Evolutionary conservation across 2,888 invertebrate species (phyloP).

Genomic region (Drosophila eohydei): DNA sequence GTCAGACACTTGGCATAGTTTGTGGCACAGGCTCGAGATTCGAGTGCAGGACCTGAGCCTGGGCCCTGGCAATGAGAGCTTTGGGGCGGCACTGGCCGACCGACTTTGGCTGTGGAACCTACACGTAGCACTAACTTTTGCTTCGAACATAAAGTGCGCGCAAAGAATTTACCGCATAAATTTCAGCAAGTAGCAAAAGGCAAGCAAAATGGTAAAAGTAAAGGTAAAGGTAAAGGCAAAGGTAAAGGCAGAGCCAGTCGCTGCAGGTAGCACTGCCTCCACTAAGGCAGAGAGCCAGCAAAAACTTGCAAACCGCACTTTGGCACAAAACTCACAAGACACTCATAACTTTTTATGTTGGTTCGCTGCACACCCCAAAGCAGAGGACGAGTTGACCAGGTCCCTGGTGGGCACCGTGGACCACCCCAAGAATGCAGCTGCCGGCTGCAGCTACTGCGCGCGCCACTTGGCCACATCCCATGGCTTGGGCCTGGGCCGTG

Average conservation of each 20-base stretch:
- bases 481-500: slow-evolving; percentile 33
- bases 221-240: slow-evolving; percentile 18
- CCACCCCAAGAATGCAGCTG: slow-evolving; percentile 74
- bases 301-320: slow-evolving; percentile 78
- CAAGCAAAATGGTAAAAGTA: slow-evolving; percentile 48
- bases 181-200: slow-evolving; percentile 77
- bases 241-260: slow-evolving; percentile 11
- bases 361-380: slow-evolving; percentile 71
- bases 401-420: slow-evolving; percentile 36
- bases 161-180: slow-evolving; percentile 80
- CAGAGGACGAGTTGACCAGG: slow-evolving; percentile 47
- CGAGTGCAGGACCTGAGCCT: slow-evolving; percentile 10
- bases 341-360: slow-evolving; percentile 80
- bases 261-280: slow-evolving; percentile 56
- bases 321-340: slow-evolving; percentile 81
- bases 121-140: slow-evolving; percentile 81
- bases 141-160: slow-evolving; percentile 81
- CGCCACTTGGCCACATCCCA: slow-evolving; percentile 74
- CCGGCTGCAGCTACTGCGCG: slow-evolving; percentile 39
- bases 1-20: slow-evolving; percentile 80
- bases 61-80: slow-evolving; percentile 24
- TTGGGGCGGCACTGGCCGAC: slow-evolving; percentile 15
- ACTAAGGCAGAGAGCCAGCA: slow-evolving; percentile 24
- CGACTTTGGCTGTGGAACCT: slow-evolving; percentile 33
- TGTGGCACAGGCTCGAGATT: slow-evolving; percentile 46